Evolutionary conservation across 2,113 vertebrate species (phyloP), one percentile per base, ranked within the genome.

Genomic region (Progne subis): DNA sequence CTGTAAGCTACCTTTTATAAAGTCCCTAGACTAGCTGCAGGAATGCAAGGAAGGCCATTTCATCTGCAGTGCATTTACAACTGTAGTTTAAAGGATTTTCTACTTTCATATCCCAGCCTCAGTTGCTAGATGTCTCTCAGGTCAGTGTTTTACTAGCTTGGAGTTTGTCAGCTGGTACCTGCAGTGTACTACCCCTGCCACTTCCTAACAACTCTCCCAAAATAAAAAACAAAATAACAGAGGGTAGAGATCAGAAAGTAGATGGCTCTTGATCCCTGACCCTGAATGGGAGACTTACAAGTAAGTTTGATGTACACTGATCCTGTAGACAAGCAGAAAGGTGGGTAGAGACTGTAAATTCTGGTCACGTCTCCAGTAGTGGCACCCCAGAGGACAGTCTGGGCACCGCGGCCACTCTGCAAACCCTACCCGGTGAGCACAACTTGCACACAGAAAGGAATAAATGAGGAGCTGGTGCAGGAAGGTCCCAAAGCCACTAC

Each of bases 1-100:
- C 90, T 56, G 81, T 94, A 82, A 95, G 75, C 70, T 88, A 65
- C 57, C 61, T 90, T 95, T 86, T 59, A 95, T 93, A 67, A 94
- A 83, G 82, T 70, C 75, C 67, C 78, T 72, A 55, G 75, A 55
- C 75, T 82, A 55, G 39, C 82, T 82, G 71, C 91, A 91, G 71
- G 82, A 90, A 86, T 74, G 90, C 50, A 90, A 86, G 84, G 59
- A 87, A 92, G 64, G 52, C 67, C 34, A 74, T 94, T 95, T 94
- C 83, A 72, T 71, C 75, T 72, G 67, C 67, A 80, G 55, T 56
- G 75, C 90, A 88, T 96, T 97, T 95, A 80, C 59, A 91, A 15
- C 59, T 47, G 47, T 55, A 72, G 67, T 95, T 92, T 86, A 70
- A 56, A 84, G 43, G 64, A 74, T 86, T 86, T 94, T 90, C 64